Evolutionary conservation across 2,113 vertebrate genomes (phyloP), one percentile per base, ranked within the genome.

Genomic region (Gasterosteus nipponicus): DNA sequence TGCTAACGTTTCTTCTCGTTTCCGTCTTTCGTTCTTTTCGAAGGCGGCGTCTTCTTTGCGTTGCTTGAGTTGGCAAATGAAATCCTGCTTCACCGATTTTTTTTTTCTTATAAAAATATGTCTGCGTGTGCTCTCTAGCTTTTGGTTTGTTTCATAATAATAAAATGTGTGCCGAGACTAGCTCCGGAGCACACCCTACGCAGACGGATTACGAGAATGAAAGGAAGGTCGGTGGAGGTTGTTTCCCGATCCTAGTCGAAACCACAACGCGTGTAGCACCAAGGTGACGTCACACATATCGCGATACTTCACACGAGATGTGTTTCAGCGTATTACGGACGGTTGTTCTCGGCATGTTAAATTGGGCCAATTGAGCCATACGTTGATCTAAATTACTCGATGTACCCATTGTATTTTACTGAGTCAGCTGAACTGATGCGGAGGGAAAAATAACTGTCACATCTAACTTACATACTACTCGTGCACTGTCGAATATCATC

Each of bases 91-190:
- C 93, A 93, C 93, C 93, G 92, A 93, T 88, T 91, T 85, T 84
- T 77, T 78, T 92, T 93, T 91, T 89, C 88, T 89, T 91, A 90
- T 91, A 90, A 93, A 92, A 91, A 91, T 92, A 92, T 92, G 90
- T 94, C 90, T 90, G 89, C 88, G 92, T 90, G 89, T 87, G 83
- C 82, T 74, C 87, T 78, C 87, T 95, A 95, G 94, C 93, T 94
- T 95, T 91, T 92, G 84, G 91, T 93, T 93, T 95, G 94, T 94
- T 91, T 92, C 88, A 93, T 95, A 95, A 95, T 95, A 94, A 94
- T 94, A 95, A 93, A 94, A 95, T 90, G 95, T 95, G 95, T 95
- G 94, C 95, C 92, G 94, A 94, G 94, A 90, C 93, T 89, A 94
- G 93, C 94, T 95, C 93, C 89, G 93, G 92, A 94, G 93, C 95